Evolutionary conservation across 2,888 invertebrate species (phyloP).

Genomic region (Saturnia japonica): DNA sequence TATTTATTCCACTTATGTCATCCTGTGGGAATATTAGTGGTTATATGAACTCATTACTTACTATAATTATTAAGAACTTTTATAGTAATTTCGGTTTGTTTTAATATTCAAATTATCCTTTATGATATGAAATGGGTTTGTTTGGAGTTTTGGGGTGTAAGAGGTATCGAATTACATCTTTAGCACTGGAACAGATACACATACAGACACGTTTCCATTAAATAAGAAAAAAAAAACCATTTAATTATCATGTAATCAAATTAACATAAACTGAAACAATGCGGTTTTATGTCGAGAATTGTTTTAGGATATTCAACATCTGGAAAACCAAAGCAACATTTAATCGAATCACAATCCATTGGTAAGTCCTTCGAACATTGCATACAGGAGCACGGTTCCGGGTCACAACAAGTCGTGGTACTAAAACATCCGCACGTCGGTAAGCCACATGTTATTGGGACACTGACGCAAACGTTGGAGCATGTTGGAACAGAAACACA

Average conservation of each 20-base stretch:
- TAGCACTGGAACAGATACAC: no score
- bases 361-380: constrained; percentile 29
- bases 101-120: not conserved
- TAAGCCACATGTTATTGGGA: constrained; percentile 21
- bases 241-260: not conserved
- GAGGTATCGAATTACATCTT: no score
- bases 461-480: constrained; percentile 32
- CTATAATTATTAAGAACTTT: not conserved
- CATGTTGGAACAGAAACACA: constrained; percentile 27
- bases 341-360: constrained; percentile 16
- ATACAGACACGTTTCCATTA: no score
- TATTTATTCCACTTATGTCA: not conserved
- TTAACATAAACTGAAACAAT: constrained; percentile 26
- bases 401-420: constrained; percentile 31
- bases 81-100: not conserved
- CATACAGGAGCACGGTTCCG: constrained; percentile 30
- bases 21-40: not conserved
- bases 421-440: constrained; percentile 36
- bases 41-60: not conserved
- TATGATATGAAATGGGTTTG: not conserved
- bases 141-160: no score
- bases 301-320: constrained; percentile 59
- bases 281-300: constrained; percentile 47
- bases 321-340: constrained; percentile 51
- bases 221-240: no score